Evolutionary conservation across 2,113 vertebrate genomes (phyloP).

Genomic region (Uropsilus gracilis): DNA sequence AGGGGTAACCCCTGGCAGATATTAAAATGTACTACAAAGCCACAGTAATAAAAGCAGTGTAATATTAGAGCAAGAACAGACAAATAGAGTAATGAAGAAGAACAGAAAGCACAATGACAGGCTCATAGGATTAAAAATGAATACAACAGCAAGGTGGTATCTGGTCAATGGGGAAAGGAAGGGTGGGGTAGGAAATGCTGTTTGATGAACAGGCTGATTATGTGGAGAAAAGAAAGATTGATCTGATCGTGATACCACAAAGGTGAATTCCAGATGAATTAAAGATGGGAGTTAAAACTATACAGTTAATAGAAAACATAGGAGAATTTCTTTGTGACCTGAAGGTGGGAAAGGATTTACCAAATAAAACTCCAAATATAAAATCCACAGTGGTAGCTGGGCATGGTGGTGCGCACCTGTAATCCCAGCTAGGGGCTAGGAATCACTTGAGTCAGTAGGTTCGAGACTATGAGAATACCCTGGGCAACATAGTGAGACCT

Average conservation of each 20-base stretch:
- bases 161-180: not conserved
- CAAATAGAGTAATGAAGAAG: not conserved
- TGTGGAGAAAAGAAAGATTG: not conserved
- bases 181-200: not conserved
- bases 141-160: not conserved
- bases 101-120: not conserved
- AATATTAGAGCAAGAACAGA: not conserved
- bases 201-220: not conserved
- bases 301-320: not conserved
- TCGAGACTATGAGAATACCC: too few species aligned
- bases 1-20: not conserved
- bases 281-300: conserved; percentile 5
- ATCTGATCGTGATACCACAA: not conserved
- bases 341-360: conserved; percentile 18
- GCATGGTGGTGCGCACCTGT: too few species aligned
- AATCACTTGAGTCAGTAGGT: too few species aligned
- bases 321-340: not conserved
- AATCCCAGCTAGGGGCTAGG: too few species aligned
- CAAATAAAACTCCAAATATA: conserved; percentile 27
- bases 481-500: too few species aligned
- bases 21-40: not conserved
- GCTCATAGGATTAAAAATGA: not conserved
- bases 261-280: not conserved
- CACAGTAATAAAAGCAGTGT: not conserved
- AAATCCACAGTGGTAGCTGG: conserved; percentile 7